Conservation (phyloP, 2,113 vertebrate genomes). For the Theristicus caerulescens region DNA sequence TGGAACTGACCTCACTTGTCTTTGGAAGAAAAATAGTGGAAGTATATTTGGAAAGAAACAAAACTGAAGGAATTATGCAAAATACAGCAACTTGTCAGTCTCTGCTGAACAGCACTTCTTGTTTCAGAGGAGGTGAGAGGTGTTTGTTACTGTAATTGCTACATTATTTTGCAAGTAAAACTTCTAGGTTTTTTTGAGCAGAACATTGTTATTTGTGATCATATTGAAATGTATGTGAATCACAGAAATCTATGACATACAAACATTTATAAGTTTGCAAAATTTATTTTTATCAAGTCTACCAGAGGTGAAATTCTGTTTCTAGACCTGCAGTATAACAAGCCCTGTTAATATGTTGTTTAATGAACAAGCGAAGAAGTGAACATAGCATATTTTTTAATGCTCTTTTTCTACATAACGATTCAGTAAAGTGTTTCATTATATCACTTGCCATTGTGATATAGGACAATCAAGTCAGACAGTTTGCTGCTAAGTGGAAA, state of each 20-base stretch:
- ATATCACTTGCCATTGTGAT: not conserved
- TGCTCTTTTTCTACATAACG: not conserved
- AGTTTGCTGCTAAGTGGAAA: not conserved
- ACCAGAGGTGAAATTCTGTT: not conserved
- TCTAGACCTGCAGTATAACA: not conserved
- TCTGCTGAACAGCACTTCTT: not conserved
- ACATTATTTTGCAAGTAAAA: not conserved
- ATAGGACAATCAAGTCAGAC: not conserved
- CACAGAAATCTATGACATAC: not conserved
- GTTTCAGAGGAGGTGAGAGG: not conserved
- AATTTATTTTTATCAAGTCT: not conserved
- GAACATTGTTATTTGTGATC: not conserved
- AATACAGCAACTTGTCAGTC: not conserved
- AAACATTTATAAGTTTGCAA: not conserved
- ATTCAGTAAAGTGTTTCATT: not conserved
- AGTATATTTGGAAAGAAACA: not conserved
- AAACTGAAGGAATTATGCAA: not conserved
- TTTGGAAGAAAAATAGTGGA: not conserved
- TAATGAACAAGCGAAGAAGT: not conserved
- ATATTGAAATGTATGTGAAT: not conserved
- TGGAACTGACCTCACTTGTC: not conserved
- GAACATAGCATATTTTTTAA: not conserved
- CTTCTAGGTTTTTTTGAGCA: not conserved
- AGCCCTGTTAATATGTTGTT: not conserved
- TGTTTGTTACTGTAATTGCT: not conserved